phyloP scores from a whole-genome alignment of 2,797 vertebrate genomes.

The Perdix hodgsoniae region DNA sequence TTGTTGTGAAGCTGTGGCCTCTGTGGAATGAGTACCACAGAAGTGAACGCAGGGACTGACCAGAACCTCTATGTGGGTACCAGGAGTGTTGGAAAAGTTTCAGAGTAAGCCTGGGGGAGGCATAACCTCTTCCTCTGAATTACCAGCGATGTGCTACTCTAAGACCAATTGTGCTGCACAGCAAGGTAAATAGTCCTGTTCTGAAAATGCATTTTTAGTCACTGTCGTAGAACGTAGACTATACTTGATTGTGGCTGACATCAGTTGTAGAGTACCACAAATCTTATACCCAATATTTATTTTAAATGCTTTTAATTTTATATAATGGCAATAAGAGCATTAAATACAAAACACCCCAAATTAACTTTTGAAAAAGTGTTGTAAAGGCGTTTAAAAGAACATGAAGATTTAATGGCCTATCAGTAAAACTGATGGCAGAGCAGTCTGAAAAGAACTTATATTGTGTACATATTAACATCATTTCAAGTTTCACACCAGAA shows the following conservation, averaged over 20 bases:
- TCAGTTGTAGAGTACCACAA: not conserved
- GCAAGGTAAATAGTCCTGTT: not conserved
- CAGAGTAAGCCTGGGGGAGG: not conserved
- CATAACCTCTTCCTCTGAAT: too few species aligned
- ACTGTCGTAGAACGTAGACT: not conserved
- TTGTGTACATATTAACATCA: not conserved
- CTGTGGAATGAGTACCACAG: not conserved
- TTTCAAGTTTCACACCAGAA: not conserved
- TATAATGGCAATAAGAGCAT: conserved; percentile 41
- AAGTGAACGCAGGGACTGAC: not conserved
- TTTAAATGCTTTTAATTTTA: conserved; percentile 63
- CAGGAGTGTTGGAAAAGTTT: not conserved
- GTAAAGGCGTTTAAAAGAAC: conserved; percentile 36
- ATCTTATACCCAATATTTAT: not conserved
- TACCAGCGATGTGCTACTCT: too few species aligned
- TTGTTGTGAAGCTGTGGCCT: not conserved
- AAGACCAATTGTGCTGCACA: not conserved
- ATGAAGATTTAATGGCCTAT: not conserved
- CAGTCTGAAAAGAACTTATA: not conserved
- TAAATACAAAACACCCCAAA: conserved; percentile 57
- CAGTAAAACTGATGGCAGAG: not conserved
- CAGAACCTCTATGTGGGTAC: not conserved
- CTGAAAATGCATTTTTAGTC: accelerated
- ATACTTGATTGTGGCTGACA: not conserved
- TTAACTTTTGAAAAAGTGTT: not conserved